Evolutionary conservation across 2,888 invertebrate species (phyloP), one percentile per base, ranked within the genome.

Genomic region (Aleiodes alternator): DNA sequence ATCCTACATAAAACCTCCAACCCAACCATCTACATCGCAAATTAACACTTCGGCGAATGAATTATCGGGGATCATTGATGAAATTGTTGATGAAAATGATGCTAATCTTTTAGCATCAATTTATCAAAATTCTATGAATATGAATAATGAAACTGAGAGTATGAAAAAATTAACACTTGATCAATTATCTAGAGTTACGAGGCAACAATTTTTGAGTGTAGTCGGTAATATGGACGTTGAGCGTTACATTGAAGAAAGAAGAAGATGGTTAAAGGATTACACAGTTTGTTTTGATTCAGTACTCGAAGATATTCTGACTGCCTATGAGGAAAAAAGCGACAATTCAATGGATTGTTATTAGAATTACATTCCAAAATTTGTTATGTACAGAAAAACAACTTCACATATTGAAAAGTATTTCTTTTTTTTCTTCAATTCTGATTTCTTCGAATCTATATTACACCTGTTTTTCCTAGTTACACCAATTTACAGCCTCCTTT

Each of bases 311-410:
- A 94, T 96, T 78, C 87, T 95, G 29, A 92, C 92, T 9, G 91
- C 93, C 71, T 92, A 93, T 82, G 91, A 92, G 80, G 84, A 88
- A 0, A 90, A 86, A 53, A 92, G 93, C 77, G 89, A 92, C 0
- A 94, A 94, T 83, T 90, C 91, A 38, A 92, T 94, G 90, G 95
- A 95, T 90, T 95, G 95, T 90, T 95, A 95, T 84, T 95, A 87
- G 90, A 72, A 55, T 31, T 12, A 29, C 34, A 75, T 29, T 38
- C 43, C 43, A 43, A 0, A 43, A 43, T 43, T 43, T 43, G 3
- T 3, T 43, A 43, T 43, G 43, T 43, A 43, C 43, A 43, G 8
- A 38, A 7, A 43, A 43, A 9, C 9, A 9, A 8, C 7, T 0
- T 43, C 43, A 43, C 43, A 43, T 11, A 43, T 9, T 43, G 43